Evolutionary conservation across 2,888 invertebrate genomes (phyloP).

Genomic region (Caenorhabditis zanzibari): DNA sequence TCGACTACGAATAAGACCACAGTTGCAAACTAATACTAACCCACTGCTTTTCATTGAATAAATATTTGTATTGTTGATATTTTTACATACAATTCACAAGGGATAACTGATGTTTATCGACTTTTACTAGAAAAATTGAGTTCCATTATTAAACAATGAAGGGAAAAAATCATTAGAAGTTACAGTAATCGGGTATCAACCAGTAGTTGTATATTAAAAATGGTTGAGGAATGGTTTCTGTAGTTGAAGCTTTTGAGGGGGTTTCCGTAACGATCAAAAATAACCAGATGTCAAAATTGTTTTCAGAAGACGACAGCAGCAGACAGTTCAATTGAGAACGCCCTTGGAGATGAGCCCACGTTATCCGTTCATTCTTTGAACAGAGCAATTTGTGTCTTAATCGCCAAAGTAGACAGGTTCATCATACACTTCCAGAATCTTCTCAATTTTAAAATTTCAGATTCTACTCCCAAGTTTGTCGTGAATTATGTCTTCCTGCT

Average conservation of each 20-base stretch:
- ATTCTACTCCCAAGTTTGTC: conserved; percentile 92
- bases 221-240: too few relatives aligned
- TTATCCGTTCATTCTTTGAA: conserved; percentile 69
- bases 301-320: conserved; percentile 62
- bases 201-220: too few relatives aligned
- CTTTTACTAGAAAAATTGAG: too few relatives aligned
- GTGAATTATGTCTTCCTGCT: conserved; percentile 91
- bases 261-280: too few relatives aligned
- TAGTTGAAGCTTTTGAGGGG: too few relatives aligned
- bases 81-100: too few relatives aligned
- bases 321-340: conserved; percentile 68
- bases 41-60: conserved; percentile 2
- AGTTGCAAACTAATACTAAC: conserved; percentile 18
- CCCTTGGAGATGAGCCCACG: conserved; percentile 67
- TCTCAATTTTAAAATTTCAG: conserved; percentile 84
- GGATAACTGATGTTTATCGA: too few relatives aligned
- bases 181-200: too few relatives aligned
- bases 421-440: background rate
- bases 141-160: too few relatives aligned
- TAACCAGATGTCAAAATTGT: too few relatives aligned
- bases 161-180: too few relatives aligned
- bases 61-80: background rate
- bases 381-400: conserved; percentile 92
- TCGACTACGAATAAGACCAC: background rate
- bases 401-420: conserved; percentile 90